Evolutionary conservation across 2,888 invertebrate genomes (phyloP).

Genomic region (Bhutanitis thaidina): DNA sequence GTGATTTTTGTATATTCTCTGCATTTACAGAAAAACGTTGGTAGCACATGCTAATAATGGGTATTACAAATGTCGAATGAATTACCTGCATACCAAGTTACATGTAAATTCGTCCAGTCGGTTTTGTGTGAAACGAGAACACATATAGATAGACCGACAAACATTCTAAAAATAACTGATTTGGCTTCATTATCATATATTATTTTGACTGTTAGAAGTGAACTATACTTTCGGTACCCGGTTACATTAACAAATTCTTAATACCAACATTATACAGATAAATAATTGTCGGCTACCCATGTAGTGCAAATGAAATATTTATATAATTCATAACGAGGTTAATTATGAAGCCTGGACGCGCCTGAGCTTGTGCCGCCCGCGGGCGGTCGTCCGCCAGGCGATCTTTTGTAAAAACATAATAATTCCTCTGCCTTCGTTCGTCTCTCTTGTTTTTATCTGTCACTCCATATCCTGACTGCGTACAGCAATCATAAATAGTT

Average conservation of each 20-base stretch:
- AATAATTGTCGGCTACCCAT: conserved; percentile 70
- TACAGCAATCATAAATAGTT: conserved; percentile 33
- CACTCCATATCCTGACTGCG: conserved; percentile 26
- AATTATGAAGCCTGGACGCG: conserved; percentile 68
- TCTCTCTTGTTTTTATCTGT: conserved; percentile 26
- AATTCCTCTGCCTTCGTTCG: conserved; percentile 33
- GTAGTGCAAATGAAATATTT: conserved; percentile 72
- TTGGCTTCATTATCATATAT: too few relatives aligned
- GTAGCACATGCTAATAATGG: too few relatives aligned
- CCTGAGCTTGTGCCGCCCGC: conserved; percentile 66
- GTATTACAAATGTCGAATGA: too few relatives aligned
- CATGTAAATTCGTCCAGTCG: too few relatives aligned
- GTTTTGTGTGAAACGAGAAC: too few relatives aligned
- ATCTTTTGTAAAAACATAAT: conserved; percentile 53
- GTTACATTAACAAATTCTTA: background rate
- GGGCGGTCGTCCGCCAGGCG: conserved; percentile 42
- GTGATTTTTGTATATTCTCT: too few relatives aligned
- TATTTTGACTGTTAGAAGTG: too few relatives aligned
- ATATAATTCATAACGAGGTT: conserved; percentile 76
- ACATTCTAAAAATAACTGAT: too few relatives aligned
- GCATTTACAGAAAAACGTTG: too few relatives aligned
- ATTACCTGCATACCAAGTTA: too few relatives aligned
- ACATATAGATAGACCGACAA: too few relatives aligned
- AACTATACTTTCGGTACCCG: too few relatives aligned
- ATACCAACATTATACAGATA: conserved; percentile 37